phyloP scores from a whole-genome alignment of 2,797 vertebrate genomes.

The Syndactyla subalaris region DNA sequence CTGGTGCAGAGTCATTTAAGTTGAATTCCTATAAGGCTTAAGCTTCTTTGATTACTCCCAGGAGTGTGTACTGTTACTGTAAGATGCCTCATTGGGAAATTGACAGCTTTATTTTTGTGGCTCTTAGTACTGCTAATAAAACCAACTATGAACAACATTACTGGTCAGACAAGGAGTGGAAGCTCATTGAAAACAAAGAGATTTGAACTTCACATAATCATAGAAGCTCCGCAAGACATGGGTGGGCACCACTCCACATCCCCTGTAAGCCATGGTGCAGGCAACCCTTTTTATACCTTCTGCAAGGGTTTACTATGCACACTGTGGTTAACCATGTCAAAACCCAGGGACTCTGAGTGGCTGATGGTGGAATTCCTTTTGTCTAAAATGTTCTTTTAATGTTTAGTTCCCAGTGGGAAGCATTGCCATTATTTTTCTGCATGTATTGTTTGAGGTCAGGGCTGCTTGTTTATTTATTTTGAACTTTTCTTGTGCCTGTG shows the following conservation, averaged over 20 bases:
- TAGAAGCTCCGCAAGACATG: background rate
- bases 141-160: background rate
- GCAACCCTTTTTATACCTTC: background rate
- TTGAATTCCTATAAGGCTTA: background rate
- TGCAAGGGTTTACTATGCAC: background rate
- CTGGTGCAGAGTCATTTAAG: background rate
- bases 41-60: background rate
- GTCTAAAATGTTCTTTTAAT: background rate
- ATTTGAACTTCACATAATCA: background rate
- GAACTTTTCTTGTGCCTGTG: background rate
- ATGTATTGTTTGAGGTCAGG: accelerated
- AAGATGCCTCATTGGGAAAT: background rate
- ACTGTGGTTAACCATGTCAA: background rate
- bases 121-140: background rate
- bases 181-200: background rate
- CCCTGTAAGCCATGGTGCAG: no score
- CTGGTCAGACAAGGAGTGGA: background rate
- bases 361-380: background rate
- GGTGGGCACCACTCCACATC: accelerated
- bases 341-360: background rate
- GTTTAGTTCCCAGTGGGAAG: background rate
- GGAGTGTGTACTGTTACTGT: background rate
- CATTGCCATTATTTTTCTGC: background rate
- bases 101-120: background rate
- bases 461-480: no score